These are phyloP conservation scores for Diadema setosum DNA, from an alignment of 35 echinoderm and acorn worm genomes.

Conservation along the genomic window DNA sequence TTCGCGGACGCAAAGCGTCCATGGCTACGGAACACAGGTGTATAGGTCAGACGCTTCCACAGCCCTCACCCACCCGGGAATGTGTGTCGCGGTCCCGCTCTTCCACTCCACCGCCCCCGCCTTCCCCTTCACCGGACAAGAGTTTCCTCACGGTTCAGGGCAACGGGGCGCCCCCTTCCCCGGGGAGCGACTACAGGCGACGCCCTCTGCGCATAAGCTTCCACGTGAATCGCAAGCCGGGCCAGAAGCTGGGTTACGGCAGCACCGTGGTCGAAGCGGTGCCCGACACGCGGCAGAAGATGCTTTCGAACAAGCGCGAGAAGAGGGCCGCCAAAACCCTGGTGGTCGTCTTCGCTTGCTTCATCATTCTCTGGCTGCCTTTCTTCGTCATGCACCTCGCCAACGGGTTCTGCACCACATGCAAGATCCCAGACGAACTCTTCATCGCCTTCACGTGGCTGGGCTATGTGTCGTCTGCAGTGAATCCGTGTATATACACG, in stretches of 20 bases:
- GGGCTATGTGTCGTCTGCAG: slow-evolving; percentile 89
- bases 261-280: slow-evolving; percentile 72
- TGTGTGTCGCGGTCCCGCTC: neutral
- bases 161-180: neutral
- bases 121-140: slow-evolving; percentile 16
- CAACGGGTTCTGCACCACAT: slow-evolving; percentile 73
- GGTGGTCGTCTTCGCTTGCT: slow-evolving; percentile 93
- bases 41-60: neutral
- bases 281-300: slow-evolving; percentile 28
- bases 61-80: neutral
- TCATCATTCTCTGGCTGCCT: slow-evolving; percentile 92
- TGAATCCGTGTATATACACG: slow-evolving; percentile 98
- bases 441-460: slow-evolving; percentile 95
- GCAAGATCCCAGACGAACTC: slow-evolving; percentile 70
- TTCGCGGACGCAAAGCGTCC: slow-evolving; percentile 76
- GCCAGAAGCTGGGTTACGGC: slow-evolving; percentile 52
- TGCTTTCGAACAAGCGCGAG: slow-evolving; percentile 83
- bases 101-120: slow-evolving; percentile 10
- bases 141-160: neutral
- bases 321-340: slow-evolving; percentile 93
- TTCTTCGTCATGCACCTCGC: slow-evolving; percentile 95
- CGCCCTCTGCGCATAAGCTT: slow-evolving; percentile 75
- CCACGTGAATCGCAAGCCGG: slow-evolving; percentile 17
- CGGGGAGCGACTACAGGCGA: slow-evolving; percentile 6
- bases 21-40: neutral